Base-by-base conservation (phyloP, 2,797 vertebrate species). In the Dallia pectoralis region DNA sequence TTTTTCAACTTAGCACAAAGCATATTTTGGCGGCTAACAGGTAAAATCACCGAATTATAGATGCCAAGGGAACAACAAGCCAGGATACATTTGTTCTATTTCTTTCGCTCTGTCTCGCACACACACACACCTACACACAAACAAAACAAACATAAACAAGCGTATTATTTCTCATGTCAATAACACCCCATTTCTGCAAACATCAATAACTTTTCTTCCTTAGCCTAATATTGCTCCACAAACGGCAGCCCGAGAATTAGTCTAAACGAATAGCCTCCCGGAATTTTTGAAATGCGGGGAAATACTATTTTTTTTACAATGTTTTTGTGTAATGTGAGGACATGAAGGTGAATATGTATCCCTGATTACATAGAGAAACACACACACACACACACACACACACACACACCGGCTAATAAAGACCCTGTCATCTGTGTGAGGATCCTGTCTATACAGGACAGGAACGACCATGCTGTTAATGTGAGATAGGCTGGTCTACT, bases 391-490 rank as follows among this genome's bases (percentile, higher is more conserved):
- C 47, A 4, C 15, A n/a, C 32, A 18, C 19, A 56, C 0, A n/a
- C 49, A 53, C 4, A 12, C 22, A 59, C 4, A 1, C 2, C 22
- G 4, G 18, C 47, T 32, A 6, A 5, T 25, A 27, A 29, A 4
- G 5, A 22, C 51, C 76, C 79, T 19, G 12, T 71, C 65, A 76
- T 73, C 71, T 16, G 71, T 72, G 48, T 15, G 59, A 67, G 72
- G 77, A 73, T 70, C 74, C 70, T 4, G 44, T 33, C 79, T 81
- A 72, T 74, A 71, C 73, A 49, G 79, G 81, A 79, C 65, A 56
- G 69, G 69, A 65, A 72, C 76, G 72, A 81, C 82, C 87, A 71
- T 67, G 86, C 87, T 82, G 83, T 84, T 84, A 76, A 75, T 71
- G 69, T 49, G 80, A 86, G 85, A 86, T 82, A 77, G 83, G 77